Evolutionary conservation across 30 jellyfish, hydroid and myxozoan genomes (phyloP), one percentile per base, ranked within the genome.

Genomic region (Cassiopea xamachana): DNA sequence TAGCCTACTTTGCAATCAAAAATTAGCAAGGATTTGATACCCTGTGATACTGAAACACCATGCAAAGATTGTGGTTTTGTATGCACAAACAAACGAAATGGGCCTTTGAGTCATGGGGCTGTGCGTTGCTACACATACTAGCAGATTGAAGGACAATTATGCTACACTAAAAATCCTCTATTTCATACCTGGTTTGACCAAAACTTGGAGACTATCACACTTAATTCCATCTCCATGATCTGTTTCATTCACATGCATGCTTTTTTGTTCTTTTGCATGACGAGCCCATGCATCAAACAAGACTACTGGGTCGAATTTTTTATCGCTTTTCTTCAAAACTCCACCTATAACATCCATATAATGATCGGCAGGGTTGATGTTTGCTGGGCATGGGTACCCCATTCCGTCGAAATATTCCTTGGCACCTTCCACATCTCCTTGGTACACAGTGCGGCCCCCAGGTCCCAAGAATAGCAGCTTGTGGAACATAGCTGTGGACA

Each of bases 321-420:
- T 89, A 69, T 81, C 85, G 2, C 78, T 81, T 48, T 72, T 74
- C 58, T 89, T 80, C 17, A 69, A 68, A 58, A 89, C 92, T 18
- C 96, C 96, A 1, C 96, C 96, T 6, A 89, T 89, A 15, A 89
- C 92, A 51, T 89, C 96, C 96, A 89, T 89, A 84, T 89, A 89
- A 49, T 60, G 88, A 64, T 89, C 96, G 55, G 96, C 96, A 6
- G 96, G 96, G 89, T 89, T 89, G 46, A 89, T 83, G 72, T 81
- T 73, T 27, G 75, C 89, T 5, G 96, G 96, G 19, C 86, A 73
- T 0, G 72, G 76, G 46, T 71, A 59, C 12, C 89, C 96, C 85
- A 89, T 55, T 1, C 47, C 58, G 69, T 81, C 89, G 72, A 89
- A 89, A 76, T 89, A 89, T 2, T 55, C 90, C 59, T 62, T 64